phyloP scores from a whole-genome alignment of 2,888 invertebrate genomes.

The Troides oblongomaculatus region DNA sequence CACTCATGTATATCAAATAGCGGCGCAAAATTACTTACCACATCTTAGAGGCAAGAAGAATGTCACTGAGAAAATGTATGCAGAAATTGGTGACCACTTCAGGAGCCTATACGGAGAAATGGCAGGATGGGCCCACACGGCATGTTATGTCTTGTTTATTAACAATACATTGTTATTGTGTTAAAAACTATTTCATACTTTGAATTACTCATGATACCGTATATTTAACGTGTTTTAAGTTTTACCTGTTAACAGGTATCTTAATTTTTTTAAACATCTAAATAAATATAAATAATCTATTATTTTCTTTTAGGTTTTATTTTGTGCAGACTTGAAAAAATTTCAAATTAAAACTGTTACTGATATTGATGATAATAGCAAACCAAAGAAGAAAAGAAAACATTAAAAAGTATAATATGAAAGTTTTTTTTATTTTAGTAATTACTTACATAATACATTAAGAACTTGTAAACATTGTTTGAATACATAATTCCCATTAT shows the following conservation, averaged over 20 bases:
- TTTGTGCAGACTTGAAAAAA: conserved; percentile 89
- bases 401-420: conserved; percentile 21
- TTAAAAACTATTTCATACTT: neutral
- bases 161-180: neutral
- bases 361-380: conserved; percentile 32
- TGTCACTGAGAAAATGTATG: conserved; percentile 90
- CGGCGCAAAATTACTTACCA: conserved; percentile 88
- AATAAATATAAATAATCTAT: neutral
- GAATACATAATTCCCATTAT: too few species aligned
- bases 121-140: conserved; percentile 97
- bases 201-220: neutral
- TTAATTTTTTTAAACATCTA: too few species aligned
- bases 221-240: too few species aligned
- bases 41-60: conserved; percentile 86
- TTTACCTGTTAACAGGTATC: too few species aligned
- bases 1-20: conserved; percentile 97
- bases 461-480: too few species aligned
- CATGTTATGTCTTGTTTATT: conserved; percentile 56
- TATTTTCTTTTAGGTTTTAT: conserved; percentile 81
- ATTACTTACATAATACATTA: too few species aligned
- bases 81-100: conserved; percentile 92
- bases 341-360: conserved; percentile 73
- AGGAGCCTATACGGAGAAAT: conserved; percentile 89
- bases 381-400: conserved; percentile 56
- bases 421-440: neutral